Evolutionary conservation across 2,888 invertebrate genomes (phyloP).

Genomic region (Ichneumoninae sp.): DNA sequence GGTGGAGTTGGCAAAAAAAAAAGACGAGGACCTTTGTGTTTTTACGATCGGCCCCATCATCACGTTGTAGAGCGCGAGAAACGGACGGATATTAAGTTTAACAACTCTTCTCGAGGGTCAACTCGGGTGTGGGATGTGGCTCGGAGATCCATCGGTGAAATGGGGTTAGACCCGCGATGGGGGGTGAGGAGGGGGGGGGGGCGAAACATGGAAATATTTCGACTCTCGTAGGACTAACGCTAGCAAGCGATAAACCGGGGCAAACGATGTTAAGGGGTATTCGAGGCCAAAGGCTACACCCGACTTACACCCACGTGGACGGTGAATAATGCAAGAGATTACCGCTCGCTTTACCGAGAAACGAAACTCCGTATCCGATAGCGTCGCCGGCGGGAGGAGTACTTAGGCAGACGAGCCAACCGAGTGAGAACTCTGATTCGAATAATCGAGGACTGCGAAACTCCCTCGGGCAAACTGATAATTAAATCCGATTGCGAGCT

Average conservation of each 20-base stretch:
- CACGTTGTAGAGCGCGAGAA: conserved; percentile 21
- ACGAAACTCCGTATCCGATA: conserved; percentile 45
- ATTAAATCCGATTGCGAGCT: background rate
- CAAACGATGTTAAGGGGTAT: conserved; percentile 64
- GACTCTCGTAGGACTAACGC: conserved; percentile 52
- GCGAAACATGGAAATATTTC: conserved; percentile 42
- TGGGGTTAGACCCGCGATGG: background rate
- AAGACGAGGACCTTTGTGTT: conserved; percentile 6
- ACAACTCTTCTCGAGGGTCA: conserved; percentile 49
- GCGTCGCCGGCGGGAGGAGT: conserved; percentile 37
- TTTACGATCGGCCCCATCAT: conserved; percentile 47
- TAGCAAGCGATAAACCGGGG: conserved; percentile 67
- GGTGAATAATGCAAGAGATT: conserved; percentile 75
- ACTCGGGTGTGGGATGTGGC: conserved; percentile 37
- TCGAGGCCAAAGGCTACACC: conserved; percentile 57
- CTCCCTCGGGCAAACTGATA: background rate
- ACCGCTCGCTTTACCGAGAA: conserved; percentile 62
- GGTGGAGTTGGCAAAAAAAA: background rate
- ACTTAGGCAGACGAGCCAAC: conserved; percentile 30
- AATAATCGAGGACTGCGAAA: conserved; percentile 40
- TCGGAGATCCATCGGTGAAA: conserved; percentile 21
- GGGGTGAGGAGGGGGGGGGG: conserved; percentile 13
- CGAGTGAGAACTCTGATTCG: conserved; percentile 17
- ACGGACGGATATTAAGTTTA: conserved; percentile 30
- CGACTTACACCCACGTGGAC: conserved; percentile 69